A percentile compares a stretch with the other conserved stretches of the same genome.
Evolutionary conservation across 2,797 vertebrate species (phyloP).

Genomic region (Clarias platycephalus): DNA sequence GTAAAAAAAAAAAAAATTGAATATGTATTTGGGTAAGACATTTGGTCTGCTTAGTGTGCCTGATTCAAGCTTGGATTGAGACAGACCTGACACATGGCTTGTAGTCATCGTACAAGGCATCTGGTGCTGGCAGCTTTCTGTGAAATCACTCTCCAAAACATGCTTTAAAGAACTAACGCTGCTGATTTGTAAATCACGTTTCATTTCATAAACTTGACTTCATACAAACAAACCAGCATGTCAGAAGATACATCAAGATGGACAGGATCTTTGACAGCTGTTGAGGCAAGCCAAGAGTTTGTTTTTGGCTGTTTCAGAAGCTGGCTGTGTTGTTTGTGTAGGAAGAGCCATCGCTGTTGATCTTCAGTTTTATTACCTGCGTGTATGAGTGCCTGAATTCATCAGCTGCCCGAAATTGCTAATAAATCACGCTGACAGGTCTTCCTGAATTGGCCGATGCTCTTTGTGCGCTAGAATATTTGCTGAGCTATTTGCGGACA

Average conservation of each 20-base stretch:
- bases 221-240: not conserved
- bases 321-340: slow-evolving; percentile 1
- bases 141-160: slow-evolving; percentile 10
- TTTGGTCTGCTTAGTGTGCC: slow-evolving; percentile 41
- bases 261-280: not conserved
- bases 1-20: not conserved
- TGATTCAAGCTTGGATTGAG: slow-evolving; percentile 45
- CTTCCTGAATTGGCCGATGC: slow-evolving; percentile 5
- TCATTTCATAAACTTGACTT: not conserved
- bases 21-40: slow-evolving; percentile 16
- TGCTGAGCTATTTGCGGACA: not conserved
- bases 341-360: no score
- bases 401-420: not conserved
- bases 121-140: slow-evolving; percentile 37
- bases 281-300: not conserved
- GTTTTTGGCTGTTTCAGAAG: not conserved
- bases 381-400: slow-evolving; percentile 19
- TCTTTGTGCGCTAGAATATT: slow-evolving; percentile 2
- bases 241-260: not conserved
- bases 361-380: slow-evolving; percentile 11
- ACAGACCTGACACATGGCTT: slow-evolving; percentile 42
- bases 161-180: slow-evolving; percentile 1
- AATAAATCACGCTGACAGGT: slow-evolving; percentile 20
- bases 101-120: slow-evolving; percentile 46
- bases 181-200: not conserved